phyloP scores from a whole-genome alignment of 2,888 invertebrate species.

The Lysandra bellargus region DNA sequence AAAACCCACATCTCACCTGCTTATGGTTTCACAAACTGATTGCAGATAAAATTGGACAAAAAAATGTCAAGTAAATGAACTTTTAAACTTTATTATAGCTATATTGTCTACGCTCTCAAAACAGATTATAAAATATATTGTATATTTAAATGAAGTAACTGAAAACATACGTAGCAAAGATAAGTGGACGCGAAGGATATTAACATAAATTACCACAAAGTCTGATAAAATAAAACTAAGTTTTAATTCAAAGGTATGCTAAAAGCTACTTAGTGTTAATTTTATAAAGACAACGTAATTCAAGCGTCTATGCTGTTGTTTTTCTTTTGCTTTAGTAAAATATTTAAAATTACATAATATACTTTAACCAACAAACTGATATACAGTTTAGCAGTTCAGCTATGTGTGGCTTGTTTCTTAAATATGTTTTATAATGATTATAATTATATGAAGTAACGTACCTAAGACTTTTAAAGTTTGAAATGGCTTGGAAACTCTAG shows the following conservation, averaged over 20 bases:
- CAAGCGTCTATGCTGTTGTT: background rate
- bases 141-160: slow-evolving; percentile 13
- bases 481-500: too few species aligned
- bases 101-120: background rate
- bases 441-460: too few species aligned
- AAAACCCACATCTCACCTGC: too few species aligned
- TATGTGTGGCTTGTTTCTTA: too few species aligned
- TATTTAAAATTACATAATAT: background rate
- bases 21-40: too few species aligned
- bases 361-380: background rate
- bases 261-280: slow-evolving; percentile 5
- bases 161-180: slow-evolving; percentile 11
- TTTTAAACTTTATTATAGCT: background rate
- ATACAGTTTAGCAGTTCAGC: too few species aligned
- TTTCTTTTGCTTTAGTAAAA: background rate
- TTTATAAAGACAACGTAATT: background rate
- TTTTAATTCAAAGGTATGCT: background rate
- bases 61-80: background rate
- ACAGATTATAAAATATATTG: background rate
- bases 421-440: too few species aligned
- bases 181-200: slow-evolving; percentile 24
- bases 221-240: slow-evolving; percentile 4
- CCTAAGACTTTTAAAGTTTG: too few species aligned
- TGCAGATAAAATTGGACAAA: too few species aligned
- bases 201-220: slow-evolving; percentile 28